These are phyloP conservation scores for Sturmia bella DNA, from an alignment of 2,888 invertebrate species.

Conservation along the genomic window DNA sequence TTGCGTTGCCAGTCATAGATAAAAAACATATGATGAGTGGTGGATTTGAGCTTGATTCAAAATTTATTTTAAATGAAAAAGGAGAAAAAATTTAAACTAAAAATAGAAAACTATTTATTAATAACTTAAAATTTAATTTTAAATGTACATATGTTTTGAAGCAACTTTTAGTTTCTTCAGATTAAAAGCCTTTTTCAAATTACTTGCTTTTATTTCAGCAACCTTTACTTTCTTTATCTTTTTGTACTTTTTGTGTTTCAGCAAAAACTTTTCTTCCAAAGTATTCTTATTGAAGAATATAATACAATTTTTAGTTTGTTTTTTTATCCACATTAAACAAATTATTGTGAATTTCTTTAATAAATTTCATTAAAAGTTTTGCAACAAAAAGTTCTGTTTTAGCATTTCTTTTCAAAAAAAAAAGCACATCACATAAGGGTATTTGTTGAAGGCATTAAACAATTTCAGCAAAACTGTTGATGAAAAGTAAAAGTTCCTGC, in stretches of 20 bases:
- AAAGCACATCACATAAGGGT: constrained; percentile 7
- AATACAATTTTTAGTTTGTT: constrained; percentile 14
- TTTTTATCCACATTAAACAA: constrained; percentile 36
- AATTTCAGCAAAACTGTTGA: constrained; percentile 11
- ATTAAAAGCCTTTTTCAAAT: too few species aligned
- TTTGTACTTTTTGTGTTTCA: too few species aligned
- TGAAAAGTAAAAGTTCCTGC: constrained; percentile 46
- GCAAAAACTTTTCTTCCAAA: background rate
- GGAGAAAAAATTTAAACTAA: too few species aligned
- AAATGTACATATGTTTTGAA: too few species aligned
- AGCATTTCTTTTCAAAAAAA: background rate
- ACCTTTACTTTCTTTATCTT: too few species aligned
- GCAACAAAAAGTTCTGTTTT: constrained; percentile 39
- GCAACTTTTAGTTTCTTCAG: too few species aligned
- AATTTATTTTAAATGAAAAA: too few species aligned
- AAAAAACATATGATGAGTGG: background rate
- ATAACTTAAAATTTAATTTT: too few species aligned
- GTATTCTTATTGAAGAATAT: background rate
- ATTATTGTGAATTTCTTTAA: constrained; percentile 54
- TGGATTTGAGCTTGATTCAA: background rate
- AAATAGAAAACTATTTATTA: too few species aligned
- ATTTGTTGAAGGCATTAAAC: background rate
- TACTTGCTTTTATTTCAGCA: too few species aligned
- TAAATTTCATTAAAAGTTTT: constrained; percentile 68
- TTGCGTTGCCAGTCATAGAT: background rate